phyloP scores from a whole-genome alignment of 92 coral and sea anemone genomes.

The Porites evermanni region DNA sequence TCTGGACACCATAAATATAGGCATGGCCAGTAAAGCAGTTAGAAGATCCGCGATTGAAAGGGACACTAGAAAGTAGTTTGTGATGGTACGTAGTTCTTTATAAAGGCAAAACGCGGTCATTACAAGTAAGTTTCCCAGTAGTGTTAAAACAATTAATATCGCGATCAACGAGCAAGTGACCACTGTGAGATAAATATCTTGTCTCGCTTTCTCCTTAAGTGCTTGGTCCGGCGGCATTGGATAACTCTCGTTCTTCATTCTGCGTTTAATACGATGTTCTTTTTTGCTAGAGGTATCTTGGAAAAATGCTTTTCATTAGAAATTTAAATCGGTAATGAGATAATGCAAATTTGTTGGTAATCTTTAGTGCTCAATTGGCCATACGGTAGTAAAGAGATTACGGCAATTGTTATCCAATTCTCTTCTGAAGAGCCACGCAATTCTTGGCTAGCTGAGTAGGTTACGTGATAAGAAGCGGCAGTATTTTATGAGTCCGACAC shows the following conservation, averaged over 20 bases:
- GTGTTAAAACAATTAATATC: constrained; percentile 72
- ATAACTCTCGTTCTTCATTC: constrained; percentile 16
- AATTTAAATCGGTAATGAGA: constrained; percentile 33
- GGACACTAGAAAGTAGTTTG: constrained; percentile 91
- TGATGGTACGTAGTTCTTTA: constrained; percentile 86
- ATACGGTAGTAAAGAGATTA: neutral
- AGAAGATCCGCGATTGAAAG: constrained; percentile 84
- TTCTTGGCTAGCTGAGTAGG: neutral
- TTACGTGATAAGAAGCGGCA: neutral
- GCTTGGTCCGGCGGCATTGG: neutral
- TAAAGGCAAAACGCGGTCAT: constrained; percentile 82
- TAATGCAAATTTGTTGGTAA: constrained; percentile 22
- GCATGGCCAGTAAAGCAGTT: constrained; percentile 92
- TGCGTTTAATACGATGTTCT: neutral
- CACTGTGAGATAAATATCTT: constrained; percentile 62
- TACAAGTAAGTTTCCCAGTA: constrained; percentile 86
- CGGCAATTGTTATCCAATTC: constrained; percentile 2
- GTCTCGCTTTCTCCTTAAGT: neutral
- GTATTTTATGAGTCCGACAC: neutral
- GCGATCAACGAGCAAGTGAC: constrained; percentile 75
- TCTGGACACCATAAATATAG: constrained; percentile 77
- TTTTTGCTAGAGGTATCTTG: neutral
- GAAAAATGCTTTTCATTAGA: neutral
- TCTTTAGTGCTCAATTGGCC: constrained; percentile 30
- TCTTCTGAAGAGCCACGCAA: neutral